Base-by-base conservation (phyloP, 2,113 vertebrate species). In the Peromyscus maniculatus region DNA sequence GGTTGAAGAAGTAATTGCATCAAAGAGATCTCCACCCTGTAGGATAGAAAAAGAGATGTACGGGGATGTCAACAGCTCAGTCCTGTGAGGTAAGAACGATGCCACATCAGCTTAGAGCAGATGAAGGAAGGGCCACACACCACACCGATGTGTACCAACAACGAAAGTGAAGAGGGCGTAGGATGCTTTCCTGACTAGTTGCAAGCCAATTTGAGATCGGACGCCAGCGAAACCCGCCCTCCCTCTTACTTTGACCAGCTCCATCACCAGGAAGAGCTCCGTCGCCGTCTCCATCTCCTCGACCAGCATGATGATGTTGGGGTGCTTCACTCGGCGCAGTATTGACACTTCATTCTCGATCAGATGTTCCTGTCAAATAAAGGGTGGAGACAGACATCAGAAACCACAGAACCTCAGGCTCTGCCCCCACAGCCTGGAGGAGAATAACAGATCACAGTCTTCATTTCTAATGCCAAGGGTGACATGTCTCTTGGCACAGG, bases 271-370 rank as follows among this genome's bases (percentile, higher is more conserved):
- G 87, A 99, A 99, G 89, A 99, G 99, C 46, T 99, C 99, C 3
- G 99, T 94, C 9, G 99, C 96, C 0, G 99, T 99, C 97, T 99
- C 99, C 99, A 99, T 99, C 98, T 99, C 99, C 98, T 99, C 99
- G 0, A 99, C 98, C 96, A 99, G 97, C 99, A 99, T 99, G 97
- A 99, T 99, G 98, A 99, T 99, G 98, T 99, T 99, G 4, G 99
- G 99, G 93, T 99, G 99, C 78, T 99, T 99, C 96, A 99, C 99
- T 66, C 96, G 99, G 69, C 99, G 99, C 97, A 99, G 98, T 71
- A 99, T 99, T 0, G 99, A 99, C 26, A 99, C 99, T 97, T 99
- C 99, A 1, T 99, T 99, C 98, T 99, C 99, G 52, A 99, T 99
- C 97, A 99, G 98, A 96, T 99, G 99, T 26, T 99, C 99, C 99